Evolutionary conservation across 2,113 vertebrate species (phyloP), one percentile per base, ranked within the genome.

Genomic region (Vireo altiloquus): DNA sequence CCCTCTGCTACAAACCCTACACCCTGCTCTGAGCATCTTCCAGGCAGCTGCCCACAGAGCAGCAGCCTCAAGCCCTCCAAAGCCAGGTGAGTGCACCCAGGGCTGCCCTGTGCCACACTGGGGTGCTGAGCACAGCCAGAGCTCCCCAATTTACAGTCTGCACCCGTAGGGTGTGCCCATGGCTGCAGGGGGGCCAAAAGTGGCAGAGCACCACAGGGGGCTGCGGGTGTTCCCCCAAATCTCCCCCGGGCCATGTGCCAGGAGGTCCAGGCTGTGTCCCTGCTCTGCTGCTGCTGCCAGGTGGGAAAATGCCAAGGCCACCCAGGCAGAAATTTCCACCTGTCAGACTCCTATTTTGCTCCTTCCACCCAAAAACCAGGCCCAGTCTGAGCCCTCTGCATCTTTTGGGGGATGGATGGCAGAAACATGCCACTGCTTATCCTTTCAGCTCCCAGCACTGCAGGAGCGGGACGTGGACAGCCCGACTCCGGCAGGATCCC

Each of bases 91-190:
- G 40, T 61, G 15, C 59, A 65, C 24, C 20, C 49, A 13, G 57
- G 40, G 40, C 35, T 80, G 59, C 23, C 16, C 63, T 3, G 2
- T 20, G 22, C 50, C 40, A 28, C 6, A 3, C 53, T 7, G 33
- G 57, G 53, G 7, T 24, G 50, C 74, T 37, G 76, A 50, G 63
- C 4, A 2, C 23, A 44, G 21, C 13, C 30, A 8, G 72, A 72
- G 37, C 33, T 30, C 60, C 72, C 13, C 47, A n/a, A 0, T 21
- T 61, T 24, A 30, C 8, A 1, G 15, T 37, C 19, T 27, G 40
- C 6, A 4, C 44, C 31, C 7, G 0, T 0, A 3, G 77, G 20
- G 3, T 52, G 42, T 19, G 18, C 30, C 28, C 7, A 1, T 1
- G 5, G 76, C 77, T 77, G 53, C 1, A 5, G 20, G 4, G 49